A percentile compares a stretch with the other conserved stretches of the same genome.
phyloP scores from a whole-genome alignment of 1,140 invertebrate genomes.

The Bombyx mori region DNA sequence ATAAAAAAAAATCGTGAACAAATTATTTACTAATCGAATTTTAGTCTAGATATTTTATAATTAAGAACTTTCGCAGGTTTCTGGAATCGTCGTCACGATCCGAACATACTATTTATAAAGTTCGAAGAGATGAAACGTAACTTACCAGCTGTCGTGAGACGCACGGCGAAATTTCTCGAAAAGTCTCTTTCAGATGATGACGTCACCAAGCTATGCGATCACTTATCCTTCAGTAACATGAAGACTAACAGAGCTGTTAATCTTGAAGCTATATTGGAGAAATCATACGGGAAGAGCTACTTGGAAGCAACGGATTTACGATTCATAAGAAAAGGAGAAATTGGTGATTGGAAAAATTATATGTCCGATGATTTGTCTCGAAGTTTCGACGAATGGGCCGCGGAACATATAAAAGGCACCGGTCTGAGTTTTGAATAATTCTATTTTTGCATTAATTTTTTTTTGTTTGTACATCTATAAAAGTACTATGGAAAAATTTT shows the following conservation, averaged over 20 bases:
- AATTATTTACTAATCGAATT: neutral
- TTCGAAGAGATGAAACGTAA: constrained; percentile 90
- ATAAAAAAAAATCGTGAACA: too few relatives aligned
- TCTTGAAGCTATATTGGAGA: constrained; percentile 74
- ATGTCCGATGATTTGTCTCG: constrained; percentile 80
- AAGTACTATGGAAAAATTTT: neutral
- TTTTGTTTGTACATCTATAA: neutral
- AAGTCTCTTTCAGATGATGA: constrained; percentile 78
- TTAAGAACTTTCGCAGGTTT: constrained; percentile 33
- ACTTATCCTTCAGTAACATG: constrained; percentile 87
- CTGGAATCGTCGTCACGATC: constrained; percentile 81
- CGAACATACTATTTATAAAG: constrained; percentile 85
- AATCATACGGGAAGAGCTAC: constrained; percentile 64
- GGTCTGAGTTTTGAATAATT: constrained; percentile 74
- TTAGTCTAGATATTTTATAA: neutral
- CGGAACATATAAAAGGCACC: constrained; percentile 76
- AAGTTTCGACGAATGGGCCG: constrained; percentile 83
- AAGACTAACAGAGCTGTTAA: constrained; percentile 85
- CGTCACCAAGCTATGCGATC: constrained; percentile 77
- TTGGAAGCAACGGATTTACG: constrained; percentile 71
- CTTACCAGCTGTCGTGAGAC: constrained; percentile 74
- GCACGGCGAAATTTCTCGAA: constrained; percentile 81
- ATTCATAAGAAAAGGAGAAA: constrained; percentile 86
- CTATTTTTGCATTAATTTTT: neutral
- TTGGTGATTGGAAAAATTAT: constrained; percentile 88